Conservation (phyloP, 1,140 invertebrate genomes). For the Octopus sinensis region DNA sequence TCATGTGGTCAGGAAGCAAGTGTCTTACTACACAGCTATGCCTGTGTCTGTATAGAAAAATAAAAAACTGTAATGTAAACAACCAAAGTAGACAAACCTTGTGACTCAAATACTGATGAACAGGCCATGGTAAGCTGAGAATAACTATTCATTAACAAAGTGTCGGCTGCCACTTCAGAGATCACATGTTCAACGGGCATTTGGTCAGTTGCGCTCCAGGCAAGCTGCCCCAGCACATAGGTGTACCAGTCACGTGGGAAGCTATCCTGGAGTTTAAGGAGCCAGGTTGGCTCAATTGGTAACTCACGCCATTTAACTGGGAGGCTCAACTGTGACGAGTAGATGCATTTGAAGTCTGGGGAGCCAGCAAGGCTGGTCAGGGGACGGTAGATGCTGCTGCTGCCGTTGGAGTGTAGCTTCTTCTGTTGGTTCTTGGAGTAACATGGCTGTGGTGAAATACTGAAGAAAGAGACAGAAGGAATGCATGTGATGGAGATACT, state of each 20-base stretch:
- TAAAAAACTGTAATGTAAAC: no score
- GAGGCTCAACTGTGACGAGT: slow-evolving; percentile 48
- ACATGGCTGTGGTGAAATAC: slow-evolving; percentile 1
- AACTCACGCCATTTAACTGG: slow-evolving; percentile 51
- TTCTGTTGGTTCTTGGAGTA: slow-evolving; percentile 22
- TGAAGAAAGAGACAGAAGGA: background rate
- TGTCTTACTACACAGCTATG: no score
- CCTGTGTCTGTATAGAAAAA: no score
- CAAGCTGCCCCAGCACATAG: slow-evolving; percentile 43
- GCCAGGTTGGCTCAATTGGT: slow-evolving; percentile 50
- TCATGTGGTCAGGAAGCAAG: no score
- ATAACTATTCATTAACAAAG: slow-evolving; percentile 46
- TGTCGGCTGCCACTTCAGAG: slow-evolving; percentile 40
- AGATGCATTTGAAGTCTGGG: slow-evolving; percentile 50
- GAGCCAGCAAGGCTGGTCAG: slow-evolving; percentile 52
- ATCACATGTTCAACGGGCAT: slow-evolving; percentile 38
- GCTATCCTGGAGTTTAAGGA: slow-evolving; percentile 44
- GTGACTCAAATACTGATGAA: slow-evolving; percentile 48
- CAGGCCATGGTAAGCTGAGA: slow-evolving; percentile 54
- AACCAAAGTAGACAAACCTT: slow-evolving; percentile 31
- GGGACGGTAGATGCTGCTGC: slow-evolving; percentile 47
- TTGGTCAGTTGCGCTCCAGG: slow-evolving; percentile 36
- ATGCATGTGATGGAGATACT: no score
- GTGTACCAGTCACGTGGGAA: slow-evolving; percentile 56
- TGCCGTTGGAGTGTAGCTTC: slow-evolving; percentile 21